Evolutionary conservation across 2,797 vertebrate genomes (phyloP), one percentile per base, ranked within the genome.

Genomic region (Sparidentex hasta): DNA sequence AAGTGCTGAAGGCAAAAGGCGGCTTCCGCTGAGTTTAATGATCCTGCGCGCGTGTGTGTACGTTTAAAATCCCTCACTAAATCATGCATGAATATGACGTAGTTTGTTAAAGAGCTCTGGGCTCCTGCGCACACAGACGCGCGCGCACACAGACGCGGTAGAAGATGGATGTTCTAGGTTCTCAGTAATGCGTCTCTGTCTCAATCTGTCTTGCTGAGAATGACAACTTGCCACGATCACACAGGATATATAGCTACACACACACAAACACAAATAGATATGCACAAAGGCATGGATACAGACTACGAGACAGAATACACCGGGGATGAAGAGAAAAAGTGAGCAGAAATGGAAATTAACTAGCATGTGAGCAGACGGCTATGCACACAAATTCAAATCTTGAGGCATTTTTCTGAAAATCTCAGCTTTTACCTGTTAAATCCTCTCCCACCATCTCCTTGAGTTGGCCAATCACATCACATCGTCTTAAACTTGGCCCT

Each of bases 21-120:
- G 83, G 80, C 71, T 87, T 87, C 72, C 61, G 20, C 75, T 14
- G 62, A 80, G 85, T 87, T 87, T 82, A 91, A 93, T 83, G 90
- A 89, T 87, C 67, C 78, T 27, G 41, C 12, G 20, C 47, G 47
- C 66, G 47, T 79, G 83, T 81, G 74, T 92, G 66, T 83, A 38
- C 79, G 79, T 83, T 87, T 74, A 84, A 91, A 83, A 76, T 69
- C 65, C 57, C 33, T 71, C 1, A 23, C 76, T 88, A 88, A 91
- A 92, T 91, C 83, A 88, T 88, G 78, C 86, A 89, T 87, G 79
- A 71, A 72, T 64, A 44, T 90, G 88, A 92, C 64, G 76, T 88
- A 76, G 74, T 80, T 73, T 72, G 83, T 80, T 80, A 81, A 87
- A 84, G 71, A 82, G 82, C 74, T 82, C 70, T 41, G 51, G 71